phyloP scores from a whole-genome alignment of 2,888 invertebrate species.

The Orgyia antiqua region DNA sequence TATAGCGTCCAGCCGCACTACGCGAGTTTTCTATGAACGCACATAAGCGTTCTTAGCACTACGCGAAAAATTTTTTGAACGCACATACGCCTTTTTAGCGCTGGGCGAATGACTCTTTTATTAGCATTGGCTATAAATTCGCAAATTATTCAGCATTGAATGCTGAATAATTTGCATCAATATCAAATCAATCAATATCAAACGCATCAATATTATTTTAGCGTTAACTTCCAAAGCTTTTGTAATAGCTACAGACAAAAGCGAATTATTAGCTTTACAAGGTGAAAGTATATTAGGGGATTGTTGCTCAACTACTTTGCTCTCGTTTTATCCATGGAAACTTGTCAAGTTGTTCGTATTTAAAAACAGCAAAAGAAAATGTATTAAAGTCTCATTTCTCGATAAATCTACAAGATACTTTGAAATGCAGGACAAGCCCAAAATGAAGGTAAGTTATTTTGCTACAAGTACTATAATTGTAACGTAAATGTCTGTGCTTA shows the following conservation, averaged over 20 bases:
- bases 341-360: slow-evolving; percentile 62
- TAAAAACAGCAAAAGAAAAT: slow-evolving; percentile 75
- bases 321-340: slow-evolving; percentile 28
- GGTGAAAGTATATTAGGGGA: neutral
- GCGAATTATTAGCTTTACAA: slow-evolving; percentile 6
- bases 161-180: too few relatives aligned
- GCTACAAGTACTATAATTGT: too few relatives aligned
- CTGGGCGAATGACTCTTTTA: too few relatives aligned
- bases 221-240: slow-evolving; percentile 36
- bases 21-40: too few relatives aligned
- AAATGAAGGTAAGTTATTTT: slow-evolving; percentile 66
- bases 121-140: too few relatives aligned
- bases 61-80: too few relatives aligned
- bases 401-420: slow-evolving; percentile 77
- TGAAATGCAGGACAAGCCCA: slow-evolving; percentile 81
- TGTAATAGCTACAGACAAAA: slow-evolving; percentile 26
- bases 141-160: too few relatives aligned
- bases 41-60: too few relatives aligned
- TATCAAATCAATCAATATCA: too few relatives aligned
- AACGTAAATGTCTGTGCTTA: too few relatives aligned
- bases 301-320: slow-evolving; percentile 16
- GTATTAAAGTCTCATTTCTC: slow-evolving; percentile 78
- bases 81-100: too few relatives aligned
- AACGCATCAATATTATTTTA: slow-evolving; percentile 23
- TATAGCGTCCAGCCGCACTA: too few relatives aligned